Evolutionary conservation across 2,888 invertebrate species (phyloP), one percentile per base, ranked within the genome.

Genomic region (Xanthorhoe designata): DNA sequence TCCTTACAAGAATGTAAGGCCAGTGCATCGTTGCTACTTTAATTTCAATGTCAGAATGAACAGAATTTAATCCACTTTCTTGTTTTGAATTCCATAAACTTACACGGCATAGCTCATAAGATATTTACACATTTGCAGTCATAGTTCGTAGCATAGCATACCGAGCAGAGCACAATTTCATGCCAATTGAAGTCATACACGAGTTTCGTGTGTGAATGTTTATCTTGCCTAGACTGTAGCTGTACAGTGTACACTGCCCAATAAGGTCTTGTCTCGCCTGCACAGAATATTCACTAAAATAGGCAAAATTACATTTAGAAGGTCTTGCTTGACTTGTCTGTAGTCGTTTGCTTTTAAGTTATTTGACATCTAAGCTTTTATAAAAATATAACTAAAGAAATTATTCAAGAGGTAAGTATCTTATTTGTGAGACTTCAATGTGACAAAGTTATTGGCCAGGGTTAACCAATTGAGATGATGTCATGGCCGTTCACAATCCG

Each of bases 381-480:
- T 35, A 9, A 10, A 35, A 35, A 2, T 45, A n/a, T 45, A 5
- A 15, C 5, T 5, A 45, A 45, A 45, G 45, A 15, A n/a, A 45
- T 45, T n/a, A 10, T 45, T 15, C 45, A 45, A 45, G 58, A 5
- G 49, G 5, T 32, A n/a, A n/a, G n/a, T n/a, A n/a, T n/a, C 35
- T 59, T 18, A 17, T 17, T 42, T 49, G 35, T 52, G 58, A 45
- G 17, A 66, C 53, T n/a, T 57, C 47, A 5, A 35, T 35, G 35
- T 8, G 9, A 35, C 9, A 35, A 68, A 5, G 24, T 24, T 24
- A 69, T 69, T 74, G 72, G 56, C 69, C 66, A 70, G 68, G 73
- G n/a, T 73, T 76, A 66, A 75, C 72, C 75, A 78, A 79, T 78
- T 69, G 63, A 59, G 70, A 70, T 79, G 80, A n/a, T n/a, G n/a